A percentile compares a stretch with the other conserved stretches of the same genome.
phyloP scores from a whole-genome alignment of 2,113 vertebrate species.

The Lates calcarifer region DNA sequence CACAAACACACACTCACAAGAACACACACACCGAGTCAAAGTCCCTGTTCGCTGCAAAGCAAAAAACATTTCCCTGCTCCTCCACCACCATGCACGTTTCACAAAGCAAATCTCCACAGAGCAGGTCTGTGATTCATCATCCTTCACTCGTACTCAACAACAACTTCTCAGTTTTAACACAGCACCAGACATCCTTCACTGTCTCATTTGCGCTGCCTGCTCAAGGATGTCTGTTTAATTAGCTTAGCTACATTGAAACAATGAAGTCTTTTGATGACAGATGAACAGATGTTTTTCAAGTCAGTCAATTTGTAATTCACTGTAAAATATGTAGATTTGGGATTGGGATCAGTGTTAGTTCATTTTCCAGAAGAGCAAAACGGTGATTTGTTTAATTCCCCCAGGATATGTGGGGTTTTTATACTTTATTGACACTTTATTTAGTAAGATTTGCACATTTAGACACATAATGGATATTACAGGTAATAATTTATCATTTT shows the following conservation, averaged over 20 bases:
- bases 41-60: neutral
- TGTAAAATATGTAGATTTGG: neutral
- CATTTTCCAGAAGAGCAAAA: no score
- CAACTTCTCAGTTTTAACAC: conserved; percentile 38
- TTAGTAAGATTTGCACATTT: neutral
- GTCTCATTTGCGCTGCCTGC: conserved; percentile 27
- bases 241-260: conserved; percentile 27
- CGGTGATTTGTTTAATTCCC: conserved; percentile 3
- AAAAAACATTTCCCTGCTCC: neutral
- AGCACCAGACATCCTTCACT: neutral
- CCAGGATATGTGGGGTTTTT: neutral
- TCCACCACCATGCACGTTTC: neutral
- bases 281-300: conserved; percentile 46
- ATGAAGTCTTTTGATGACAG: conserved; percentile 26
- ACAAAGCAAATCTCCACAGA: conserved; percentile 34
- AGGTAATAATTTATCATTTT: neutral
- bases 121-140: conserved; percentile 50
- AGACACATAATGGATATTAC: neutral
- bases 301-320: conserved; percentile 27
- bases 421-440: neutral
- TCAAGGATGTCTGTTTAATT: conserved; percentile 62
- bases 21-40: neutral
- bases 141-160: conserved; percentile 14
- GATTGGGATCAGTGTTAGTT: neutral
- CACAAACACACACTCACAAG: conserved; percentile 12